Base-by-base conservation (phyloP, 2,113 vertebrate species). In the Alligator mississippiensis region DNA sequence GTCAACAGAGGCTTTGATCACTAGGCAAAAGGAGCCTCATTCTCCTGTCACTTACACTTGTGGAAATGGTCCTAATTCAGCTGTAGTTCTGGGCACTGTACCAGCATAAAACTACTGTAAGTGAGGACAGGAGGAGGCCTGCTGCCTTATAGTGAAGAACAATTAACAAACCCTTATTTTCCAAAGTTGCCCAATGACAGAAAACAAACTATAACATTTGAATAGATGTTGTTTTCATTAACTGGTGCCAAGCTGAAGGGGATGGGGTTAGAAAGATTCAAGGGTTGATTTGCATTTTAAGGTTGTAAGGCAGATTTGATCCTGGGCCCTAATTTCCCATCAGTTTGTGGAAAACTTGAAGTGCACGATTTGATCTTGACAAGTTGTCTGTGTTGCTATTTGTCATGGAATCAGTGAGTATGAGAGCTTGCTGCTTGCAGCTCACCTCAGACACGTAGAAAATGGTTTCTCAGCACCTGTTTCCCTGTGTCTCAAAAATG, bases 391-490 rank as follows among this genome's bases (percentile, higher is more conserved):
- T 57, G 57, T 64, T 85, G 82, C 63, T 88, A 34, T 85, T 91
- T 92, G 66, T 89, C 66, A 66, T 55, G 18, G 54, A 84, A 83
- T 22, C 88, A 80, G n/a, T 75, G 58, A 21, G 38, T 64, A 66
- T 54, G 59, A 90, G 89, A 64, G 21, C 77, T 93, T 87, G 55
- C 63, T 80, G 89, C 72, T 59, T 25, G 80, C 87, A 93, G 63
- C 81, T 93, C 17, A 1, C 81, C 88, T 88, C 85, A 85, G 88
- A 72, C n/a, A 87, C 64, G 22, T 55, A 66, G 84, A 68, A 61
- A 19, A 84, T 34, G 34, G 86, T 92, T 96, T 92, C 80, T 88
- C 80, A 94, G 79, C 59, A 54, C 14, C 81, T 87, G 66, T 72
- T 80, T 81, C 57, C 68, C 47, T 91, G 70, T 16, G 19, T 91